Evolutionary conservation across 2,888 invertebrate genomes (phyloP).

Genomic region (Actias luna): DNA sequence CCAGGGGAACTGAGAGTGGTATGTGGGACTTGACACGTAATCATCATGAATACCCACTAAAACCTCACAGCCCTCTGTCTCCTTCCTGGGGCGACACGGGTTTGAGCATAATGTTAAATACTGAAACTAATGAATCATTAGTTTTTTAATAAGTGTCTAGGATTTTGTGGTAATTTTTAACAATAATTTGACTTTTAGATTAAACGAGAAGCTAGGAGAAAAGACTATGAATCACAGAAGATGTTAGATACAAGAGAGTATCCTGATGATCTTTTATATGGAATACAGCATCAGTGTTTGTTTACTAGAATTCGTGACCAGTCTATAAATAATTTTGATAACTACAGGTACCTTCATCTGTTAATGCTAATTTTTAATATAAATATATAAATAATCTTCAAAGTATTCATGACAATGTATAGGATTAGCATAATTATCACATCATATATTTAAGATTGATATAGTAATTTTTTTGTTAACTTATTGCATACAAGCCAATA

Average conservation of each 20-base stretch:
- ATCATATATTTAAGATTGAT: too few species aligned
- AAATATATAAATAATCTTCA: not conserved
- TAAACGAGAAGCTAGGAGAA: conserved; percentile 59
- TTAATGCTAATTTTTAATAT: not conserved
- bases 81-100: too few species aligned
- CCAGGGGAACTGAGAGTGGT: too few species aligned
- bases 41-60: too few species aligned
- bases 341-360: conserved; percentile 67
- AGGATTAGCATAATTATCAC: not conserved
- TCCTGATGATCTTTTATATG: conserved; percentile 78
- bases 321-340: conserved; percentile 84
- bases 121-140: too few species aligned
- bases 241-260: conserved; percentile 57
- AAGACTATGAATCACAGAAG: conserved; percentile 40
- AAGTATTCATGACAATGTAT: not conserved
- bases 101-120: too few species aligned
- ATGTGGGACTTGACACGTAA: too few species aligned
- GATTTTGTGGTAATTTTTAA: too few species aligned
- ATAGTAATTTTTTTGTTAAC: too few species aligned
- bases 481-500: too few species aligned
- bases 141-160: too few species aligned
- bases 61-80: too few species aligned
- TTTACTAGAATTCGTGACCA: conserved; percentile 85
- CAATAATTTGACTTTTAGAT: conserved; percentile 47
- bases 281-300: conserved; percentile 81